These are phyloP conservation scores for Crypturellus tataupa DNA, from an alignment of 2,797 vertebrate species.

Conservation along the genomic window DNA sequence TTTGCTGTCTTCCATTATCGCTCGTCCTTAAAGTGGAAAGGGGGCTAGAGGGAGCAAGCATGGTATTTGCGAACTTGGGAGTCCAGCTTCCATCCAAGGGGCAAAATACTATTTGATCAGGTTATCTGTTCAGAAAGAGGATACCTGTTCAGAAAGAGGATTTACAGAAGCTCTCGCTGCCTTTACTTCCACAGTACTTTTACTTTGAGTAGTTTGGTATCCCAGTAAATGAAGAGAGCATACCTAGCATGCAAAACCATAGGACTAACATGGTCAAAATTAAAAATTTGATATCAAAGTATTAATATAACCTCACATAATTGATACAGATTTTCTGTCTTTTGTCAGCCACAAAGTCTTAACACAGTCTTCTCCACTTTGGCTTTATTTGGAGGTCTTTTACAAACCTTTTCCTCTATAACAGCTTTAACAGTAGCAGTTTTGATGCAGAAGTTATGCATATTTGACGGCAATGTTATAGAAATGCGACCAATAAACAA, in stretches of 20 bases:
- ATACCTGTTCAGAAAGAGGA: background rate
- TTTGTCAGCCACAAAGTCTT: background rate
- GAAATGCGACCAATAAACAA: background rate
- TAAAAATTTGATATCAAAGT: background rate
- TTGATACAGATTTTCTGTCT: background rate
- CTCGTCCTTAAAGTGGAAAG: background rate
- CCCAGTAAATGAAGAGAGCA: background rate
- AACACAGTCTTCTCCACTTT: background rate
- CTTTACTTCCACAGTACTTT: background rate
- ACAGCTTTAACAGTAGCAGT: too few relatives aligned
- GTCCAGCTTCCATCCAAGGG: background rate
- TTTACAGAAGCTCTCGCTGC: background rate
- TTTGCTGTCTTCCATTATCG: background rate
- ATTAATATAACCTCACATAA: background rate
- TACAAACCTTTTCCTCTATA: background rate
- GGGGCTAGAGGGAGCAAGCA: background rate
- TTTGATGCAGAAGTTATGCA: background rate
- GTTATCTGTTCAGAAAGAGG: background rate
- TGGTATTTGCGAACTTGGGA: background rate
- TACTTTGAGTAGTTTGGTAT: background rate
- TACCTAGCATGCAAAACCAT: background rate
- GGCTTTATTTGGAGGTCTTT: background rate
- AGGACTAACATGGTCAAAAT: fast-evolving
- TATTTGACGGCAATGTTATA: background rate
- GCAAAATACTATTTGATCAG: background rate